A percentile compares a stretch with the other conserved stretches of the same genome.
Conservation (phyloP, 2,888 invertebrate genomes). For the Incurvaria masculella region DNA sequence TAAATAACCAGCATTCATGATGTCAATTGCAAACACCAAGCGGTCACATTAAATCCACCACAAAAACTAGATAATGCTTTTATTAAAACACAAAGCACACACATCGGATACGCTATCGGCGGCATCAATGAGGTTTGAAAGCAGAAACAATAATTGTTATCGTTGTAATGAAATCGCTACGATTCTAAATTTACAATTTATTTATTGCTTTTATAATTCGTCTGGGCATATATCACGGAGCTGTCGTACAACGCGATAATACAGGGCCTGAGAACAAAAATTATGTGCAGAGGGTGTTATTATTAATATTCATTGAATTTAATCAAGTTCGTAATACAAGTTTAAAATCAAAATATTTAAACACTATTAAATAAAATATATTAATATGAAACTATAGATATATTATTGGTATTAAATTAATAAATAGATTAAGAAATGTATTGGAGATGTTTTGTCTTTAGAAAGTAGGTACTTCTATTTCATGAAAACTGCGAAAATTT, state of each 20-base stretch:
- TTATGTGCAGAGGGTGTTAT: no score
- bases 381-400: no score
- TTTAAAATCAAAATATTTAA: no score
- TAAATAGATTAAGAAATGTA: no score
- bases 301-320: no score
- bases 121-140: slow-evolving; percentile 27
- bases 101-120: slow-evolving; percentile 14
- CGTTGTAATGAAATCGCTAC: slow-evolving; percentile 40
- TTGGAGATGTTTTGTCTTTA: no score
- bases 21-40: slow-evolving; percentile 37
- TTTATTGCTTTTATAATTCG: slow-evolving; percentile 56
- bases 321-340: no score
- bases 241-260: slow-evolving; percentile 55
- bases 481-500: no score
- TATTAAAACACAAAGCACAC: slow-evolving; percentile 21
- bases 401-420: no score
- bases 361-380: no score
- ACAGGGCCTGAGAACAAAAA: slow-evolving; percentile 40
- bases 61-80: slow-evolving; percentile 47
- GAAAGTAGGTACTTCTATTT: no score
- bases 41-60: slow-evolving; percentile 32
- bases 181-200: slow-evolving; percentile 53
- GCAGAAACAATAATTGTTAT: slow-evolving; percentile 33
- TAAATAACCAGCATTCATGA: slow-evolving; percentile 6
- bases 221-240: slow-evolving; percentile 49